Base-by-base conservation (phyloP, 2,797 vertebrate genomes). In the Melopsittacus undulatus region DNA sequence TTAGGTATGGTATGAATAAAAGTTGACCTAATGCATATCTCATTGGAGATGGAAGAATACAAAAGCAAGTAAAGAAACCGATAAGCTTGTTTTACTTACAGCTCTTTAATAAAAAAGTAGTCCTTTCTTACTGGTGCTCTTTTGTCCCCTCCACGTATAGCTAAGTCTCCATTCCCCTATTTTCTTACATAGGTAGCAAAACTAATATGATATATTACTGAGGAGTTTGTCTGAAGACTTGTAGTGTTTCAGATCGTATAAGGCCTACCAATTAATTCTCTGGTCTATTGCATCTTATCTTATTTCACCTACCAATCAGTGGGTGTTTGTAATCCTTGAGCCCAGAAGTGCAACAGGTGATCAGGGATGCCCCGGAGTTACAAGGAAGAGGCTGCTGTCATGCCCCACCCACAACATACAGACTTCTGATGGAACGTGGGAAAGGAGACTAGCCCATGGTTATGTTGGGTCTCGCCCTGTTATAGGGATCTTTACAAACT, bases 1-100 rank as follows among this genome's bases (percentile, higher is more conserved):
- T 85, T 66, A 86, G 72, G 17, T 54, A 38, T 63, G 40, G 29
- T 61, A n/a, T 45, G 49, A 93, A 75, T 88, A 86, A 46, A 84
- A 91, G 54, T 45, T 72, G 83, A 74, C 61, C 51, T 72, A 81
- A 66, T 51, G 30, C 7, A 6, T 83, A 30, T 32, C 73, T 80
- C 34, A 9, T 13, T 57, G 66, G 36, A 56, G 17, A 32, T 82
- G 74, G 86, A 92, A 90, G 40, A 30, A 59, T 64, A 88, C 23
- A 85, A 68, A 81, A 85, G 17, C 32, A 62, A 40, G 26, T 45
- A n/a, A 76, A 83, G 36, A 93, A 94, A 21, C 32, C 15, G 75
- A 40, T 40, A 63, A 59, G 6, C 10, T 73, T 81, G 21, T 67
- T 94, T 79, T 81, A 36, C 43, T 76, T 81, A 66, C 10, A 76